These are phyloP conservation scores for Patella ulyssiponensis DNA, from an alignment of 2,888 invertebrate species.

Conservation along the genomic window DNA sequence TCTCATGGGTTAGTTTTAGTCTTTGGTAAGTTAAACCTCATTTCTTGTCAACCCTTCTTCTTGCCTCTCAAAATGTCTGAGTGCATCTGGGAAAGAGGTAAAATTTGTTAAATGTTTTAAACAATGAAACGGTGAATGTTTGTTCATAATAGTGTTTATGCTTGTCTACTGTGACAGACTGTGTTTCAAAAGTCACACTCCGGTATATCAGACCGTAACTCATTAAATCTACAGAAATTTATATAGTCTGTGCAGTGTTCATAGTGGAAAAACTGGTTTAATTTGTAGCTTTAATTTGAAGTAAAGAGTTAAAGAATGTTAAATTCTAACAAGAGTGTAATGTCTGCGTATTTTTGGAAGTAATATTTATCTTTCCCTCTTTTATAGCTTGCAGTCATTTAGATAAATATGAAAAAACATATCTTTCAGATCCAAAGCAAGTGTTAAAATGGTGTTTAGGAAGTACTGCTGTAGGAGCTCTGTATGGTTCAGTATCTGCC, in stretches of 20 bases:
- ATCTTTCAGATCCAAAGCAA: slow-evolving; percentile 77
- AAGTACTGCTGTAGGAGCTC: slow-evolving; percentile 79
- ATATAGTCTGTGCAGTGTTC: too few relatives aligned
- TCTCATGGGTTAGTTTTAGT: slow-evolving; percentile 92
- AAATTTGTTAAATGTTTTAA: not conserved
- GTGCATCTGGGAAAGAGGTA: not conserved
- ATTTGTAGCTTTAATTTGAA: too few relatives aligned
- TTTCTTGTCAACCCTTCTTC: not conserved
- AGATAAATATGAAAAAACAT: not conserved
- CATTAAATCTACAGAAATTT: too few relatives aligned
- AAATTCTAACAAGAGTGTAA: too few relatives aligned
- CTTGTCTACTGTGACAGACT: too few relatives aligned
- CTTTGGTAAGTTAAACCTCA: slow-evolving; percentile 79
- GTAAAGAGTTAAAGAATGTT: too few relatives aligned
- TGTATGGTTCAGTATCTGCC: slow-evolving; percentile 77
- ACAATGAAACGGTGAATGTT: not conserved
- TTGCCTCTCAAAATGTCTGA: not conserved
- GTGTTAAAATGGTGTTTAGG: slow-evolving; percentile 90
- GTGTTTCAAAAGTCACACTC: too few relatives aligned
- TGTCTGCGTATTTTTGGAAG: too few relatives aligned
- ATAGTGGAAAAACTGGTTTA: too few relatives aligned
- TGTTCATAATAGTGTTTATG: not conserved
- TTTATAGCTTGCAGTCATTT: too few relatives aligned
- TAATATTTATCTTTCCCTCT: too few relatives aligned
- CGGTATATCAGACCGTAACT: too few relatives aligned